Evolutionary conservation across 30 jellyfish, hydroid and myxozoan genomes (phyloP), one percentile per base, ranked within the genome.

Genomic region (Hydra vulgaris): DNA sequence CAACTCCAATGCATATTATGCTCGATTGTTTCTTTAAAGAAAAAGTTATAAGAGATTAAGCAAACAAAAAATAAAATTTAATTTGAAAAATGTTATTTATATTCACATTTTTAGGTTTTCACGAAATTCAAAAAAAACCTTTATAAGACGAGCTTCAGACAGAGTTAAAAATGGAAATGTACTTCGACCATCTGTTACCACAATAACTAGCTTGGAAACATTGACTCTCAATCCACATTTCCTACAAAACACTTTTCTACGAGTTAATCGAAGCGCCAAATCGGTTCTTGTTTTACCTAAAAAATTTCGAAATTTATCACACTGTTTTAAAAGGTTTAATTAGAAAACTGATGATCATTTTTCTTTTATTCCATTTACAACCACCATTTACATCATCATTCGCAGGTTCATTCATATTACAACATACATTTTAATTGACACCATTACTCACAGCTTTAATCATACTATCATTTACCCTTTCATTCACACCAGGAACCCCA

Each of bases 131-230:
- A 5, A 5, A 40, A 12, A 3, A 3, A 40, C 61, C 61, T 40
- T 40, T 40, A 40, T 40, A 40, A 40, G 61, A 40, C 61, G 61
- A 40, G 61, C 61, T 40, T 40, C 61, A 12, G 8, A 12, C 12
- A 40, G 61, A 5, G 61, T 40, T 40, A 40, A 40, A 40, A 3
- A 7, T 15, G 25, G 76, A 8, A 26, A 54, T 56, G 80, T 79
- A 27, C 95, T 86, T 27, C 80, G 87, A 5, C 95, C 98, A 67
- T 91, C 98, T 7, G 98, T 91, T 17, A 91, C 76, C 8, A 86
- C 95, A 17, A 91, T 53, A 70, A 91, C 82, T 26, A 86, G 96
- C 76, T 86, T 83, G 0, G 96, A 90, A 22, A 54, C 8, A 18
- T 74, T 78, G 17, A 76, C 76, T 52, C 84, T 83, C 71, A 27